Conservation (phyloP, 1,140 invertebrate genomes). For the Sweltsa coloradensis region DNA sequence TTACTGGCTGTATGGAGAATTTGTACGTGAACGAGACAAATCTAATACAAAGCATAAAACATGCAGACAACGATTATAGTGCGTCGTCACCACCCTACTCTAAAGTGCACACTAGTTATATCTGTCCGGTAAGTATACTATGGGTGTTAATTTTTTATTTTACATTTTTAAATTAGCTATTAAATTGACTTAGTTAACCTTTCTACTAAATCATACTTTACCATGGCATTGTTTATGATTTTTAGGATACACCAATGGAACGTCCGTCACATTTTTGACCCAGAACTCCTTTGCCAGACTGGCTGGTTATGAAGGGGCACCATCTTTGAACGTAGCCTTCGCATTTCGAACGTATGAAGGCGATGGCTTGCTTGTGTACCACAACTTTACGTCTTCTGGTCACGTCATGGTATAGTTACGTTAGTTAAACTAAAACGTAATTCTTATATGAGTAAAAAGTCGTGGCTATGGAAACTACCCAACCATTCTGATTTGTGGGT, state of each 20-base stretch:
- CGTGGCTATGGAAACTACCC: too few relatives aligned
- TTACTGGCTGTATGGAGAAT: slow-evolving; percentile 93
- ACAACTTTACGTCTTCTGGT: slow-evolving; percentile 68
- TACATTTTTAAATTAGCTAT: too few relatives aligned
- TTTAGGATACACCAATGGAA: slow-evolving; percentile 63
- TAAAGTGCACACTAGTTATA: slow-evolving; percentile 55
- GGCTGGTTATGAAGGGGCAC: slow-evolving; percentile 63
- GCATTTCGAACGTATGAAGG: slow-evolving; percentile 87
- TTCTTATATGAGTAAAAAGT: too few relatives aligned
- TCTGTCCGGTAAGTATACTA: slow-evolving; percentile 61
- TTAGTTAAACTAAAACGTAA: too few relatives aligned
- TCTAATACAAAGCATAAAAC: slow-evolving; percentile 66
- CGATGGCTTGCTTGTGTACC: slow-evolving; percentile 72
- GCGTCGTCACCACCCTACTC: slow-evolving; percentile 56
- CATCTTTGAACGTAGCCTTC: slow-evolving; percentile 68
- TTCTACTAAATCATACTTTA: too few relatives aligned
- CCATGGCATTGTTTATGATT: too few relatives aligned
- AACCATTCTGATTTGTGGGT: too few relatives aligned
- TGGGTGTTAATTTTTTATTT: too few relatives aligned
- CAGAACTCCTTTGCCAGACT: slow-evolving; percentile 63
- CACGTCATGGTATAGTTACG: slow-evolving; percentile 64
- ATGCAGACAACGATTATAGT: slow-evolving; percentile 46
- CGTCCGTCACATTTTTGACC: slow-evolving; percentile 81
- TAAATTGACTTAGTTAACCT: too few relatives aligned
- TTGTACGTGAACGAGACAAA: slow-evolving; percentile 85